Base-by-base conservation (phyloP, 2,888 invertebrate species). In the Orthosia cruda region DNA sequence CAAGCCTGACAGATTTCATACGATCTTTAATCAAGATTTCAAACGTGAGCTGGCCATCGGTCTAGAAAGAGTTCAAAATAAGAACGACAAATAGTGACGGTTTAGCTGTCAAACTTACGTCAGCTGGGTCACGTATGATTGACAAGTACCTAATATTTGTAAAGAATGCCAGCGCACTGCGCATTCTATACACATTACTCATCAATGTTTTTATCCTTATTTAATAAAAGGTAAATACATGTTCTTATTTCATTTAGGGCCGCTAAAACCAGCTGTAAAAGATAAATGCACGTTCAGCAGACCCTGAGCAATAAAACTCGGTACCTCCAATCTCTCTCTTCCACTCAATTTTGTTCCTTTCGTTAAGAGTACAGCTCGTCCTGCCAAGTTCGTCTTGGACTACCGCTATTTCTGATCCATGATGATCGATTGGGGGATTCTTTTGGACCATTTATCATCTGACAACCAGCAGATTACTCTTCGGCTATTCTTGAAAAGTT, bases 91-190 rank as follows among this genome's bases (percentile, higher is more conserved):
- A 74, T 16, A 49, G n/a, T 55, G 26, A 49, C 68, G 40, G 32
- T 40, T 45, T 23, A 68, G 18, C 47, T 49, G 49, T 74, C 55
- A 68, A 77, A 74, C 9, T 23, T n/a, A 74, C 23, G 54, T 67
- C 54, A 77, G 16, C 32, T 49, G 12, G 50, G 12, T 57, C 45
- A 62, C 18, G 4, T 61, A 45, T 59, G 40, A 40, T 59, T 59
- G 59, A 59, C 40, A 59, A 20, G 61, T 9, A 45, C 26, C 18
- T 32, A 26, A n/a, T n/a, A 32, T 18, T n/a, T 58, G 52, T n/a
- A 52, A 52, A 18, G 3, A n/a, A 52, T 11, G 13, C 18, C 11
- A 32, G n/a, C 5, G n/a, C 59, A 59, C n/a, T 40, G n/a, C 5
- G n/a, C 59, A 59, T 59, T 40, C n/a, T n/a, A 3, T n/a, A 58